Evolutionary conservation across 2,888 invertebrate species (phyloP), one percentile per base, ranked within the genome.

Genomic region (Ceraclea dissimilis): DNA sequence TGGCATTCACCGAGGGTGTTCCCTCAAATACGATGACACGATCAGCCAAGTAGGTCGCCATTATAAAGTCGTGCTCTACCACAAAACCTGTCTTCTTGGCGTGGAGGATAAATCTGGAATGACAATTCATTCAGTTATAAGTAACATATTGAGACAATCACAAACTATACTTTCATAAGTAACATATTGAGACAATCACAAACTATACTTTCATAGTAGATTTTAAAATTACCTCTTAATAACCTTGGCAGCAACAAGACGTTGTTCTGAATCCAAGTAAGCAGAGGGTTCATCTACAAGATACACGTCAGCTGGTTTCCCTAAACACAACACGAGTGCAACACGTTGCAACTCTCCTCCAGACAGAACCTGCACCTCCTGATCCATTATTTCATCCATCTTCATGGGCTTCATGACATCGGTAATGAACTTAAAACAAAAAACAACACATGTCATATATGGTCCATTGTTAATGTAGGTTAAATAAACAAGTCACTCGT

Each of bases 51-150:
- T 99, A 99, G 0, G 99, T 99, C 16, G 98, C 98, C 99, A 99
- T 99, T 64, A 99, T 99, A 73, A 99, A 99, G 79, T 99, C 98
- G 86, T 99, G 99, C 84, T 99, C 99, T 1, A 99, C 99, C 16
- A 99, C 90, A 71, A 99, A 99, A 11, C 98, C 99, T 6, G 99
- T 99, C 72, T 98, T 95, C 79, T 99, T 99, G 0, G 99, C 96
- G 68, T 99, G 99, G 46, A 99, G 81, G 70, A 99, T 97, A 71
- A 97, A 99, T 67, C 86, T 86, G 71, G 20, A 71, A 26, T 26
- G 26, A 26, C 5, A 69, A 58, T 6, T 26, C 26, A 26, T 26
- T 4, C 4, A 55, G 17, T 52, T 43, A 52, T 10, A 26, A 57
- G n/a, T 17, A 10, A n/a, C n/a, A n/a, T 43, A 49, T 18, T n/a